Evolutionary conservation across 2,113 vertebrate genomes (phyloP).

Genomic region (Bufo bufo): DNA sequence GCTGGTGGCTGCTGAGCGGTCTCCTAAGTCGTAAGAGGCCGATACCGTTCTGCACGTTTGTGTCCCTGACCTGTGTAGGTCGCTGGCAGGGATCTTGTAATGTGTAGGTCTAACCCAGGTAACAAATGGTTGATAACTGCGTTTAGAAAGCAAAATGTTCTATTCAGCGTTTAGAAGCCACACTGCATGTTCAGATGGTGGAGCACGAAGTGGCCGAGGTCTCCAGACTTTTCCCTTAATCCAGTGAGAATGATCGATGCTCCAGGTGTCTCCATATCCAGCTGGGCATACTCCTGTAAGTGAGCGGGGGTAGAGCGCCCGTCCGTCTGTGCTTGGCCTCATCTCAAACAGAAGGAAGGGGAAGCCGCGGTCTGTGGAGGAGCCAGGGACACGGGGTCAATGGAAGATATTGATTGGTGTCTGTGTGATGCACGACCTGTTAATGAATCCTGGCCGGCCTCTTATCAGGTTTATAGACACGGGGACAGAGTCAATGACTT

Average conservation of each 20-base stretch:
- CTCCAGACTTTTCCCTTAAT: not conserved
- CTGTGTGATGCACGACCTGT: conserved; percentile 26
- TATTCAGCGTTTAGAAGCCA: not conserved
- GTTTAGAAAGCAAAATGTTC: not conserved
- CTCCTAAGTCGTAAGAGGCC: too few relatives aligned
- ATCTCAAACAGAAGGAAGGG: not conserved
- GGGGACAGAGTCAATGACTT: conserved; percentile 15
- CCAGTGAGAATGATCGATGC: not conserved
- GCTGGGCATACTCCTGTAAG: not conserved
- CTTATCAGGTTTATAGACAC: conserved; percentile 23
- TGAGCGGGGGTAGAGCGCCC: not conserved
- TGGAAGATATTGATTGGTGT: conserved; percentile 32
- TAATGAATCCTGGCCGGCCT: conserved; percentile 28
- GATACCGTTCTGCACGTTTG: too few relatives aligned
- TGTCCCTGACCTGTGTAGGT: not conserved
- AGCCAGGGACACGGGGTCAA: conserved; percentile 37
- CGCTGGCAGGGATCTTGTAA: not conserved
- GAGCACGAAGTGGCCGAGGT: too few relatives aligned
- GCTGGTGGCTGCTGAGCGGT: not conserved
- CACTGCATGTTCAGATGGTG: not conserved
- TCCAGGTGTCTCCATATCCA: not conserved
- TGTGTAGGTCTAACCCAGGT: not conserved
- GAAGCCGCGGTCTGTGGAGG: not conserved
- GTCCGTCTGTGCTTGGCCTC: too few relatives aligned
- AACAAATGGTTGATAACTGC: not conserved